Evolutionary conservation across 2,797 vertebrate genomes (phyloP).

Genomic region (Accipiter badius): DNA sequence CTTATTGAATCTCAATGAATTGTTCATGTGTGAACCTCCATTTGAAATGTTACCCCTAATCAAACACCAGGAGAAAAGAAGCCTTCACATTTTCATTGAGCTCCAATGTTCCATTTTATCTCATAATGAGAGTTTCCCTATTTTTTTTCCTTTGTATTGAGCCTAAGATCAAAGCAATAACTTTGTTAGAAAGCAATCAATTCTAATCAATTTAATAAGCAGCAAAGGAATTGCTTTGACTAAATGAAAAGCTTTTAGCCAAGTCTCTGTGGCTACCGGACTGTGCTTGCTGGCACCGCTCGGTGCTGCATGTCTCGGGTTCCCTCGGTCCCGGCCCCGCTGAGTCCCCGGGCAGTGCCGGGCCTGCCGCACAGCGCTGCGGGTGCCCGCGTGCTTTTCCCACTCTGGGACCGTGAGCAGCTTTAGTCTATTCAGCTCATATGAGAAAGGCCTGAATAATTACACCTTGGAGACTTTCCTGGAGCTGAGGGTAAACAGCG

Average conservation of each 20-base stretch:
- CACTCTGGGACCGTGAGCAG: neutral
- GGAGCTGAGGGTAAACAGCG: neutral
- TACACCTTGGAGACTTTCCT: slow-evolving; percentile 16
- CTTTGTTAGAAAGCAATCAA: neutral
- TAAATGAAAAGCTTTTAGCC: neutral
- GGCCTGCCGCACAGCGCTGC: accelerated
- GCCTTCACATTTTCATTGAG: neutral
- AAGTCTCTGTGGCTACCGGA: neutral
- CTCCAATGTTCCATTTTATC: neutral
- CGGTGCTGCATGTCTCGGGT: neutral
- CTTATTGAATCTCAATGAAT: neutral
- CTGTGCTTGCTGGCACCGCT: neutral
- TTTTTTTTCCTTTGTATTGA: neutral
- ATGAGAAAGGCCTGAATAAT: slow-evolving; percentile 1
- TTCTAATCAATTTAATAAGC: neutral
- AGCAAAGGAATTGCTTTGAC: neutral
- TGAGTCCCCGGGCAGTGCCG: neutral
- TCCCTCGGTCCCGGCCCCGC: neutral
- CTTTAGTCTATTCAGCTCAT: neutral
- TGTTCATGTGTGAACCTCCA: neutral
- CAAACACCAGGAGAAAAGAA: neutral
- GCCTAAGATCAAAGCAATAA: neutral
- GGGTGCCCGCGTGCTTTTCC: neutral
- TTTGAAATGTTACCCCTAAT: neutral
- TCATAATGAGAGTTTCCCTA: neutral